phyloP scores from a whole-genome alignment of 2,113 vertebrate genomes.

The Campylorhamphus procurvoides region DNA sequence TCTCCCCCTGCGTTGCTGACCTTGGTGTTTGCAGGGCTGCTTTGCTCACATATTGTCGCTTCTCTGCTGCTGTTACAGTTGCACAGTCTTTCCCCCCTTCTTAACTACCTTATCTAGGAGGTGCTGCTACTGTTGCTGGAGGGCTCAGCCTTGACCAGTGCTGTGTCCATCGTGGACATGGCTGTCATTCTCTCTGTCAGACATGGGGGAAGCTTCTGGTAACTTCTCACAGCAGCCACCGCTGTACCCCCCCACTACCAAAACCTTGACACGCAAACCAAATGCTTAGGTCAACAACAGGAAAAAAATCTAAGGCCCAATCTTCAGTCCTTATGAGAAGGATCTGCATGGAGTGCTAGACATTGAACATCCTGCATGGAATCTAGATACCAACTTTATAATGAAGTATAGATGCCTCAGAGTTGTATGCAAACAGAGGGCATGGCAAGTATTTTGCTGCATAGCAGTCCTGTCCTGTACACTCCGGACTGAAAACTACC shows the following conservation, averaged over 20 bases:
- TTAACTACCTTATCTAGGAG: rapidly evolving
- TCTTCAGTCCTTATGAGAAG: no score
- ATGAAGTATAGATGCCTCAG: no score
- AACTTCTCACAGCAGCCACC: background rate
- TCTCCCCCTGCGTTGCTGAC: background rate
- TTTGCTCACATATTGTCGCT: background rate
- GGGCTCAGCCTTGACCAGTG: rapidly evolving
- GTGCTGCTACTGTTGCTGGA: rapidly evolving
- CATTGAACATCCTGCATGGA: no score
- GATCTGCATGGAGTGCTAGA: no score
- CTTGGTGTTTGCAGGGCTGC: background rate
- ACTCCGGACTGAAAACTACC: no score
- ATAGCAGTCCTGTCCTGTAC: no score
- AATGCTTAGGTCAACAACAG: no score
- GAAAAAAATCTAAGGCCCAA: no score
- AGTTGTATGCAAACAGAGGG: no score
- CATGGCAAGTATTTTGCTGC: no score
- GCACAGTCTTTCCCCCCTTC: background rate
- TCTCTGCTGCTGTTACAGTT: background rate
- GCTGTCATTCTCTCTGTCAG: background rate
- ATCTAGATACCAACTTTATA: no score
- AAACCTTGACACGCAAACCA: no score
- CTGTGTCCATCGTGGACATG: rapidly evolving
- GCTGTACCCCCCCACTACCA: rapidly evolving
- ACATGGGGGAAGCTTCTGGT: background rate